Base-by-base conservation (phyloP, 2,797 vertebrate genomes). In the Macropus fuliginosus region DNA sequence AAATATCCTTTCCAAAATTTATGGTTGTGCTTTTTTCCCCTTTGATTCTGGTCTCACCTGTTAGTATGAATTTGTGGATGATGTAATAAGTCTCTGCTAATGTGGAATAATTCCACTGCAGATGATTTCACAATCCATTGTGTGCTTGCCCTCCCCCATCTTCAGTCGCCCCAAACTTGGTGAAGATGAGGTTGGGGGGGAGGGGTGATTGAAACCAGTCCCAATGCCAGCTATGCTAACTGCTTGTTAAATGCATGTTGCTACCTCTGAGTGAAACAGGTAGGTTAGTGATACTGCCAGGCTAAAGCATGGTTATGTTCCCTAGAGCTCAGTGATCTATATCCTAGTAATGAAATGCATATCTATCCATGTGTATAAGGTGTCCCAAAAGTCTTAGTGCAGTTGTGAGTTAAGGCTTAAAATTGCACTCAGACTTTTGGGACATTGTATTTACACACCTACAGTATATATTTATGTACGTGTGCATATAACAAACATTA, bases 91-190 rank as follows among this genome's bases (percentile, higher is more conserved):
- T 29, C 89, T 91, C 18, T 31, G 52, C 21, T 31, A 55, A 89
- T 21, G 87, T 92, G 46, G 94, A 89, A 66, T 81, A 81, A 81
- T 40, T 81, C 92, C n/a, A 93, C 93, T 93, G 93, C 93, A 93
- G 93, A 91, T 34, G 92, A 46, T 34, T 91, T 89, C 89, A 54
- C 91, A 89, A 91, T 93, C 91, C 91, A 62, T 89, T 5, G 89
- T 31, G 28, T 4, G 21, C 18, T 81, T 81, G 50, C 90, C 90
- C 90, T 91, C 34, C 90, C 16, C 54, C 90, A 29, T 8, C 90
- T 46, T 91, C 54, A 34, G 52, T 27, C 34, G 28, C 34, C 54
- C 28, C 90, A 54, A 34, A 55, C 50, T 27, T 16, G 54, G 52
- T 31, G 74, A 50, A 55, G 54, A 55, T 5, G 1, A 91, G 90